Evolutionary conservation across 2,113 vertebrate genomes (phyloP), one percentile per base, ranked within the genome.

Genomic region (Pedionomus torquatus): DNA sequence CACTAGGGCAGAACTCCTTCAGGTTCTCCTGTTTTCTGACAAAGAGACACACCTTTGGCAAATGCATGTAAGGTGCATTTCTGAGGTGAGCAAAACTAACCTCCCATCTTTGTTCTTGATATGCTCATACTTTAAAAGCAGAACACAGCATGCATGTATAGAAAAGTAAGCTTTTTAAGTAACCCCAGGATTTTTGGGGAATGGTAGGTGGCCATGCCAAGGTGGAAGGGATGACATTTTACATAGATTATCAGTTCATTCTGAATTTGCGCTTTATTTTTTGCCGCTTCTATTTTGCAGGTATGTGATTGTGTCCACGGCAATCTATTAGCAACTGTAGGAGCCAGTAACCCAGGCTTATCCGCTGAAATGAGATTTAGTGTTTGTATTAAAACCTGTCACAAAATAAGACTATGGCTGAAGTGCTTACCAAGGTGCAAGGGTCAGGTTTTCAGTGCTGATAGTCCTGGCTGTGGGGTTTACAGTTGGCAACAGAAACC

Each of bases 1-100:
- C 30, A 24, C 57, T 58, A 82, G 66, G 70, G 61, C 61, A 91
- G 82, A 85, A 95, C 94, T 79, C 70, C 79, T 93, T 90, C 78
- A 85, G 70, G 48, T 49, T 91, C 78, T 75, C 52, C 74, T 57
- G 7, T 81, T 75, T 82, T 92, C 87, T 93, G 66, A 84, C 39
- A 72, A 74, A 82, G 31, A 89, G 35, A 49, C 25, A 54, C n/a
- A 76, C 37, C 21, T 82, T 46, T 43, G 49, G 35, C n/a, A 89
- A 85, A 83, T 41, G 28, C 10, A 48, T 8, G 17, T 28, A 17
- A 87, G 91, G 51, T 35, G 24, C 17, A 57, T 68, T 94, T 93
- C 77, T 79, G 72, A 89, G 39, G 52, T 49, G 48, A 87, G 65
- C 17, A 89, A 82, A 68, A 58, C 64, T 71, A 60, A 76, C 46